Conservation (phyloP, 2,888 invertebrate genomes). For the Folsomia manolachei region DNA sequence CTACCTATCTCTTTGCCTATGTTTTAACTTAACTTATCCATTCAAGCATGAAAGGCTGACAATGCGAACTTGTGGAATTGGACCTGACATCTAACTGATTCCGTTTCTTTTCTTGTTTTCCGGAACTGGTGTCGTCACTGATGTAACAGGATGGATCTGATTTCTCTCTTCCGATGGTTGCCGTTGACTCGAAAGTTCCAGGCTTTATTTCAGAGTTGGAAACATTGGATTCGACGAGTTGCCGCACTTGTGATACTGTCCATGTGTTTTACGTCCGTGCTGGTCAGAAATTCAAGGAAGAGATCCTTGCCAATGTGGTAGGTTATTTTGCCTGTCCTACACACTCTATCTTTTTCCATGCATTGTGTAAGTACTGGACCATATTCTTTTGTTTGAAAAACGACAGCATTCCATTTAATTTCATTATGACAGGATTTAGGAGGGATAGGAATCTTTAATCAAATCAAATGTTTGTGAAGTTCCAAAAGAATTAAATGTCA, state of each 20-base stretch:
- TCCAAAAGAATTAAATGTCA: slow-evolving; percentile 15
- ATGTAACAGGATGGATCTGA: slow-evolving; percentile 33
- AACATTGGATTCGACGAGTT: slow-evolving; percentile 78
- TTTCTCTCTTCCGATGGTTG: slow-evolving; percentile 59
- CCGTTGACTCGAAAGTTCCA: slow-evolving; percentile 67
- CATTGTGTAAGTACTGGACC: not conserved
- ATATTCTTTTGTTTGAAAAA: not conserved
- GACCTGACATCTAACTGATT: slow-evolving; percentile 5
- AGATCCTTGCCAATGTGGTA: slow-evolving; percentile 78
- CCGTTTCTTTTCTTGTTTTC: slow-evolving; percentile 15
- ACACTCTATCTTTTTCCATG: not conserved
- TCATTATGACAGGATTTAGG: not conserved
- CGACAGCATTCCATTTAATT: slow-evolving; percentile 1
- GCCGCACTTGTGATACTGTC: slow-evolving; percentile 84
- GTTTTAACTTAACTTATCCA: no score
- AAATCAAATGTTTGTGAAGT: slow-evolving; percentile 9
- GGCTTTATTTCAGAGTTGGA: slow-evolving; percentile 79
- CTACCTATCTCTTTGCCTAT: no score
- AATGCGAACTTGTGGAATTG: no score
- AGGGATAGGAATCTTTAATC: slow-evolving; percentile 15
- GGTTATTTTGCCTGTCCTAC: slow-evolving; percentile 45
- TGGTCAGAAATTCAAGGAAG: slow-evolving; percentile 72
- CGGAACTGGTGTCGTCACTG: slow-evolving; percentile 10
- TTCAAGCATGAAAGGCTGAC: no score
- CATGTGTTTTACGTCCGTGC: slow-evolving; percentile 91